Conservation (phyloP, 2,797 vertebrate genomes). For the Accipiter superciliosus region DNA sequence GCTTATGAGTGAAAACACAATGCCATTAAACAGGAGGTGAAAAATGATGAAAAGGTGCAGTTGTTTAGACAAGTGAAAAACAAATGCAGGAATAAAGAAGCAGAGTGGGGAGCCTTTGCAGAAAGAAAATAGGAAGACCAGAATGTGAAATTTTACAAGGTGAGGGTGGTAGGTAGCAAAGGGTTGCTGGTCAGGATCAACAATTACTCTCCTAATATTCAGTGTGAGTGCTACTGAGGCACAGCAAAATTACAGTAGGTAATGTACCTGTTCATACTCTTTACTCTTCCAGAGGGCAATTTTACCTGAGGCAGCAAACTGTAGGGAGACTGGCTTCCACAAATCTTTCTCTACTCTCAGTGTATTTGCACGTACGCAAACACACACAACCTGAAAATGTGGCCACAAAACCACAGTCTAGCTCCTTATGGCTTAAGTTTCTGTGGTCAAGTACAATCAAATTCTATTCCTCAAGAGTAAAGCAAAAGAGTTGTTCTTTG, state of each 20-base stretch:
- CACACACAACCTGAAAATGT: not conserved
- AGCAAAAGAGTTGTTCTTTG: not conserved
- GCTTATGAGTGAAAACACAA: not conserved
- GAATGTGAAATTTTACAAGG: not conserved
- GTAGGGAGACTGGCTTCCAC: not conserved
- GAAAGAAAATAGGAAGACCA: not conserved
- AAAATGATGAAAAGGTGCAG: not conserved
- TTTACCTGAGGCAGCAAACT: not conserved
- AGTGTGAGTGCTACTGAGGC: not conserved
- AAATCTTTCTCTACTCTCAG: not conserved
- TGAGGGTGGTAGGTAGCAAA: not conserved
- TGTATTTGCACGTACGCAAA: not conserved
- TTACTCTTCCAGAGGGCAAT: not conserved
- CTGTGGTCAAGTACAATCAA: not conserved
- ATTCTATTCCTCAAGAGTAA: not conserved
- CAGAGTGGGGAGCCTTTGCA: not conserved
- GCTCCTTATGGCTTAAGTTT: not conserved
- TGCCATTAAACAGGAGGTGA: not conserved
- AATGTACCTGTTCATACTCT: not conserved
- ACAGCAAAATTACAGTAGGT: not conserved
- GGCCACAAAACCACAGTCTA: not conserved
- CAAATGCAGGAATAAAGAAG: not conserved
- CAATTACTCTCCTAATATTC: not conserved
- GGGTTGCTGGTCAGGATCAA: not conserved
- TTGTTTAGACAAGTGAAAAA: not conserved